Evolutionary conservation across 2,888 invertebrate genomes (phyloP).

Genomic region (Ariolimax columbianus): DNA sequence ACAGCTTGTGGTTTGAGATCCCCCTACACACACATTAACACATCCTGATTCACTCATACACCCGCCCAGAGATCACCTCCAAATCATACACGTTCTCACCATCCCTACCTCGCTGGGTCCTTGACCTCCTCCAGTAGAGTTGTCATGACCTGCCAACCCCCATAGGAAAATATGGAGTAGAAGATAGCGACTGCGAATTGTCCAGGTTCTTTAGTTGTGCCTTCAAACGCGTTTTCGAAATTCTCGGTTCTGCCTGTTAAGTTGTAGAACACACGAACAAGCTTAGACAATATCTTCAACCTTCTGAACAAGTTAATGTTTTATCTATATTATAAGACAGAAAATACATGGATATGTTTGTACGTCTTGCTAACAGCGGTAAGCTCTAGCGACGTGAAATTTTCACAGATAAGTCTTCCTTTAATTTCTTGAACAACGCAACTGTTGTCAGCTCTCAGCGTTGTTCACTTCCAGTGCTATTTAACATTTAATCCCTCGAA

Average conservation of each 20-base stretch:
- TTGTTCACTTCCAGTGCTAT: too few relatives aligned
- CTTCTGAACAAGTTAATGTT: too few relatives aligned
- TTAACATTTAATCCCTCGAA: too few relatives aligned
- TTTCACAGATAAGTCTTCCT: too few relatives aligned
- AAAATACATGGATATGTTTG: too few relatives aligned
- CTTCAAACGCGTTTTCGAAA: constrained; percentile 86
- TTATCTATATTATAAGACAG: too few relatives aligned
- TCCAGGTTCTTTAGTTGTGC: constrained; percentile 82
- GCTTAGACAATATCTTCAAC: too few relatives aligned
- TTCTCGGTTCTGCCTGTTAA: constrained; percentile 85
- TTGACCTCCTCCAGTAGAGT: constrained; percentile 79
- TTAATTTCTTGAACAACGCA: too few relatives aligned
- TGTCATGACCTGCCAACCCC: constrained; percentile 74
- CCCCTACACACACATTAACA: neutral
- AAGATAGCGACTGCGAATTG: constrained; percentile 69
- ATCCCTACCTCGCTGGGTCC: constrained; percentile 66
- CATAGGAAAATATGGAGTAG: constrained; percentile 71
- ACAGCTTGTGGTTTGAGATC: too few relatives aligned
- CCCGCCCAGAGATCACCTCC: neutral
- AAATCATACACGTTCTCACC: neutral
- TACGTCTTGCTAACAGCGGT: too few relatives aligned
- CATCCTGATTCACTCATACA: neutral
- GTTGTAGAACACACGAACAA: neutral
- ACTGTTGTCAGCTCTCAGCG: too few relatives aligned
- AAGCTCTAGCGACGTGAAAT: too few relatives aligned